Evolutionary conservation across 1,140 invertebrate species (phyloP).

Genomic region (Calycopis cecrops): DNA sequence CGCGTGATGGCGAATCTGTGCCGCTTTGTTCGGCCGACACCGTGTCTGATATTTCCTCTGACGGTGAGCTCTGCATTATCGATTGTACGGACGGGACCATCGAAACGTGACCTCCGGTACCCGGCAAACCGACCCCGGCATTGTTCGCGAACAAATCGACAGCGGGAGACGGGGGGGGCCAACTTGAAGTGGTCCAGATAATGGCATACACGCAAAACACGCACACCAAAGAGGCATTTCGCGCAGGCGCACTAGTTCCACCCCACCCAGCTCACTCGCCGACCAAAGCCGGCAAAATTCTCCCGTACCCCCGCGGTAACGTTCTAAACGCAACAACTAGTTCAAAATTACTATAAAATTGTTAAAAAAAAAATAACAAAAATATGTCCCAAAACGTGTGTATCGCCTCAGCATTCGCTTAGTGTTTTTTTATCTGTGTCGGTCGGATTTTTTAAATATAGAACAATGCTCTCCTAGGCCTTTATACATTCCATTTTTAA

Average conservation of each 20-base stretch:
- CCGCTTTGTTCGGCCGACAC: constrained; percentile 48
- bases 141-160: constrained; percentile 13
- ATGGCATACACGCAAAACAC: constrained; percentile 49
- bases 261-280: constrained; percentile 60
- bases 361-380: constrained; percentile 35
- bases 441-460: background rate
- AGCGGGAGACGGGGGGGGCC: constrained; percentile 35
- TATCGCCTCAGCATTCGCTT: constrained; percentile 57
- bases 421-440: constrained; percentile 35
- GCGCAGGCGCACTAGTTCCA: constrained; percentile 53
- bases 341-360: constrained; percentile 33
- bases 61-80: constrained; percentile 56
- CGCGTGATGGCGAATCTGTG: background rate
- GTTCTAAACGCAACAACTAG: constrained; percentile 61
- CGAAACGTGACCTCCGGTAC: constrained; percentile 34
- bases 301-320: constrained; percentile 55
- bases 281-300: constrained; percentile 59
- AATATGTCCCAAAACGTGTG: constrained; percentile 39
- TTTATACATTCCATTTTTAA: constrained; percentile 1
- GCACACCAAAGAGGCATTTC: constrained; percentile 41
- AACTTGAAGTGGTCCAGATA: constrained; percentile 32
- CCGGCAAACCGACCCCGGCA: constrained; percentile 33
- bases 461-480: background rate
- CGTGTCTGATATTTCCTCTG: constrained; percentile 65
- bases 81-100: constrained; percentile 62